Evolutionary conservation across 2,888 invertebrate genomes (phyloP).

Genomic region (Crepidodera aurea): DNA sequence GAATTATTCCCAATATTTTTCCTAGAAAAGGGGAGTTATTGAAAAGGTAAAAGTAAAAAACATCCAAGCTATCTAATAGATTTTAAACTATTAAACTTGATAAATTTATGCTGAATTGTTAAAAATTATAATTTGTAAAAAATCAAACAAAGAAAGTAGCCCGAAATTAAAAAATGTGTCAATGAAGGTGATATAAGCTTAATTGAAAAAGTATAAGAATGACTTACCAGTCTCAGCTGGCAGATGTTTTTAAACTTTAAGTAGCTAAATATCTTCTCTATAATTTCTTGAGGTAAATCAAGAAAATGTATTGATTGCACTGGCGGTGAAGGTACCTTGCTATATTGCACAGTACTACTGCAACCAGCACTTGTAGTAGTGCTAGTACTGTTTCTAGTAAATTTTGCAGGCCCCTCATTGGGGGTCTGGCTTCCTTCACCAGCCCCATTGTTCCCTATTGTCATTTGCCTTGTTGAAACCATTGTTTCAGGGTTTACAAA

Average conservation of each 20-base stretch:
- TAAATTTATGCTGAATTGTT: too few relatives aligned
- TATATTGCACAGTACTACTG: slow-evolving; percentile 48
- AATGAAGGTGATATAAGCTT: too few relatives aligned
- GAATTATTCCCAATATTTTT: too few relatives aligned
- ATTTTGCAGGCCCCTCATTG: slow-evolving; percentile 52
- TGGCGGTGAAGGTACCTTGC: slow-evolving; percentile 41
- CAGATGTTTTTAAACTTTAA: slow-evolving; percentile 80
- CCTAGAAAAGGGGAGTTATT: too few relatives aligned
- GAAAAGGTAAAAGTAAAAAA: too few relatives aligned
- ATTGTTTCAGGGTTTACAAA: slow-evolving; percentile 53
- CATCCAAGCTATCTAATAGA: too few relatives aligned
- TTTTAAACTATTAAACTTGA: too few relatives aligned
- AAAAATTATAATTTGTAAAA: too few relatives aligned
- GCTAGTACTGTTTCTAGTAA: slow-evolving; percentile 52
- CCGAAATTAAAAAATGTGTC: too few relatives aligned
- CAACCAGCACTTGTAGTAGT: slow-evolving; percentile 29
- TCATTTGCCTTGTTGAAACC: slow-evolving; percentile 67
- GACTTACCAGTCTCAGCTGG: slow-evolving; percentile 79
- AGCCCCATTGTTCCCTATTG: slow-evolving; percentile 61
- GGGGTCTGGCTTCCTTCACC: slow-evolving; percentile 52
- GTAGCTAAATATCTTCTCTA: slow-evolving; percentile 80
- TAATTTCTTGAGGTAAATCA: slow-evolving; percentile 81
- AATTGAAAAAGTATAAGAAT: too few relatives aligned
- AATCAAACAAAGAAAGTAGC: too few relatives aligned
- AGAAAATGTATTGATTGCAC: slow-evolving; percentile 63